Percentiles rank a stretch among this genome's conserved stretches.
phyloP scores from a whole-genome alignment of 2,113 vertebrate species.

The Herpetotheres cachinnans region DNA sequence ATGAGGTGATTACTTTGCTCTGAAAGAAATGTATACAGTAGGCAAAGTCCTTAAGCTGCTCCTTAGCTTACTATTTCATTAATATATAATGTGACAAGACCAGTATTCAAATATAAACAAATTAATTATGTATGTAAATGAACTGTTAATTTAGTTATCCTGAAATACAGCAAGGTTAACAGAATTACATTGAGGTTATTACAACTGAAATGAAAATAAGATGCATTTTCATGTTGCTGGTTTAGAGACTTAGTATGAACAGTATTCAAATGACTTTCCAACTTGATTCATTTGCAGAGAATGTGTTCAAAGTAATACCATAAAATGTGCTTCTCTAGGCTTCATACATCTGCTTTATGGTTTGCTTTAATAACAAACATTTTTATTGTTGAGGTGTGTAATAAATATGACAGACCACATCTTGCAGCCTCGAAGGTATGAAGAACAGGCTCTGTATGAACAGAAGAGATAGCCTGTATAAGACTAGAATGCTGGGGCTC shows the following conservation, averaged over 20 bases:
- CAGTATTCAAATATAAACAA: slow-evolving; percentile 23
- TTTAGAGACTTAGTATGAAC: slow-evolving; percentile 1
- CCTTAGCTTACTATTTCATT: slow-evolving; percentile 8
- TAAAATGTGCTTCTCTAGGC: background rate
- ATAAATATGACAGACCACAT: background rate
- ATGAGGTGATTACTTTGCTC: background rate
- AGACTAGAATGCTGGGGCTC: rapidly evolving
- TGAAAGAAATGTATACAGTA: background rate
- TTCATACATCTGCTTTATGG: background rate
- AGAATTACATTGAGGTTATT: slow-evolving; percentile 38
- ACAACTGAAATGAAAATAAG: slow-evolving; percentile 35
- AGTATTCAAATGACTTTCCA: slow-evolving; percentile 2
- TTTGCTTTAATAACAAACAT: slow-evolving; percentile 24
- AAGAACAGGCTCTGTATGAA: background rate
- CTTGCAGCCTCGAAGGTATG: background rate
- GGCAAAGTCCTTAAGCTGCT: background rate
- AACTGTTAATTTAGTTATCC: slow-evolving; percentile 40
- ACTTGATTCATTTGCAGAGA: slow-evolving; percentile 1
- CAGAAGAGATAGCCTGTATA: background rate
- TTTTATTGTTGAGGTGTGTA: background rate
- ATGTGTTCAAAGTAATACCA: background rate
- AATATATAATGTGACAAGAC: slow-evolving; percentile 8
- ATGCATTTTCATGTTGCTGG: slow-evolving; percentile 13
- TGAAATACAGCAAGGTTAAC: slow-evolving; percentile 34
- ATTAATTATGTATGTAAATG: slow-evolving; percentile 26